Conservation (phyloP, 1,140 invertebrate genomes). For the Dryas iulia region DNA sequence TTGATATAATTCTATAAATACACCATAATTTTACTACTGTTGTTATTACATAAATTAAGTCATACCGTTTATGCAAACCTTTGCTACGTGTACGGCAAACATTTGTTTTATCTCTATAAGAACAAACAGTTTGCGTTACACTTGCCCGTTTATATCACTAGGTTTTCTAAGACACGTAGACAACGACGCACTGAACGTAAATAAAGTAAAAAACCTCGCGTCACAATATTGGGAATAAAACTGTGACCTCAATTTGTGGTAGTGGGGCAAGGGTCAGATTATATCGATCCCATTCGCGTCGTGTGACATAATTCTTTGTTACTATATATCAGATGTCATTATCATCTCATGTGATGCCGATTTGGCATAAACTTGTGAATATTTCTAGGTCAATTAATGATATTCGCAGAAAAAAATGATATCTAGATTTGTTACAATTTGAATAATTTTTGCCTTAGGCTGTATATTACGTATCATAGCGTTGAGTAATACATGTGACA, state of each 20-base stretch:
- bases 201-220: not conserved
- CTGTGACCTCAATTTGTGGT: conserved; percentile 9
- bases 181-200: not conserved
- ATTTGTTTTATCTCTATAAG: not conserved
- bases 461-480: too few relatives aligned
- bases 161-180: not conserved
- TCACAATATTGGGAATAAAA: conserved; percentile 14
- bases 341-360: not conserved
- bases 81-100: not conserved
- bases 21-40: not conserved
- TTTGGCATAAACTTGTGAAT: not conserved
- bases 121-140: not conserved
- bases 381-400: not conserved
- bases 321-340: conserved; percentile 6
- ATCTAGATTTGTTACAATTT: not conserved
- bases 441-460: not conserved
- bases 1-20: not conserved
- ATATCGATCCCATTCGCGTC: conserved; percentile 8
- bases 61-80: not conserved
- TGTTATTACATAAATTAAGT: not conserved
- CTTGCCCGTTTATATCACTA: not conserved
- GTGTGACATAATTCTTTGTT: conserved; percentile 9
- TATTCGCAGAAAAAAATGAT: not conserved
- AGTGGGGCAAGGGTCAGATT: conserved; percentile 11
- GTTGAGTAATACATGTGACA: too few relatives aligned